Base-by-base conservation (phyloP, 2,888 invertebrate species). In the Pollenia amentaria region DNA sequence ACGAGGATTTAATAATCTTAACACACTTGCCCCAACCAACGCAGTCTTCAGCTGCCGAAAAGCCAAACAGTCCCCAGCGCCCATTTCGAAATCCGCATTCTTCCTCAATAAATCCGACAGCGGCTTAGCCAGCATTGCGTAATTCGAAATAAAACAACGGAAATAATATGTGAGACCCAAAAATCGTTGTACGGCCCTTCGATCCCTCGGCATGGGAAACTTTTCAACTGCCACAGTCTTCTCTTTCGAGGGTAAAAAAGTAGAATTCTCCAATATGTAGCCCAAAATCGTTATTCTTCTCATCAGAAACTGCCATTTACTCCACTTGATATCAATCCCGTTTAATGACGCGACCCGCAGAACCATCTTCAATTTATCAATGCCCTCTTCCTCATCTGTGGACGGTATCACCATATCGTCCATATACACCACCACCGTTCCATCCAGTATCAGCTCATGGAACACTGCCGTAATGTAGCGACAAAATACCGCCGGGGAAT, bases 341-440 rank as follows among this genome's bases (percentile, higher is more conserved):
- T 77, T 21, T 38, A 21, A 21, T 12, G 29, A 69, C 14, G 87
- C 79, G 3, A 86, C 69, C 6, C 53, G 8, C 12, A 88, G 29
- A 14, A 89, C 75, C 81, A 51, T 88, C 83, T 44, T 73, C 40
- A 29, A 2, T 29, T 29, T 29, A 2, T 29, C 29, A 29, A 29
- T 3, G 3, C 75, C 81, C 51, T 88, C 83, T 53, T 73, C 44
- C 48, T 82, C 67, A 53, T 76, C 44, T 46, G 79, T 80, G 4
- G 82, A 77, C 11, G 80, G 80, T 44, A 88, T 88, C 10, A 88
- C 67, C 29, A 86, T 65, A 42, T 84, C 83, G 42, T 86, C 84
- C 81, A 81, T 84, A 42, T 84, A 88, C 1, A 62, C 29, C 9
- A 86, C 75, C 3, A 81, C 40, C 6, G 60, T 81, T 29, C 82